Percentiles rank a stretch among this genome's conserved stretches.
Conservation (phyloP, 2,113 vertebrate species). For the Oncorhynchus mykiss region DNA sequence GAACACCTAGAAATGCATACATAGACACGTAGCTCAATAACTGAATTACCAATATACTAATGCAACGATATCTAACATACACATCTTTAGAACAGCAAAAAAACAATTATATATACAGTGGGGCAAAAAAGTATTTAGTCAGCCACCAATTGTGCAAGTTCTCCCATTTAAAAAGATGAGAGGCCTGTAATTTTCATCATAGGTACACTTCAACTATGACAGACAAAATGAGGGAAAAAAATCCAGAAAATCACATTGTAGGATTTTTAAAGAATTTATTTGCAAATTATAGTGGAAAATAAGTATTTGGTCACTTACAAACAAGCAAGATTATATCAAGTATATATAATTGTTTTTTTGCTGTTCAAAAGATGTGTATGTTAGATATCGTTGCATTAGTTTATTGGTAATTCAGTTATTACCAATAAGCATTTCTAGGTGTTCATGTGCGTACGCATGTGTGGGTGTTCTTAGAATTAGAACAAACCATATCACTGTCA, state of each 20-base stretch:
- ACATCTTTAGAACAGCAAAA: background rate
- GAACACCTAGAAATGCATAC: background rate
- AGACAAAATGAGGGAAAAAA: too few relatives aligned
- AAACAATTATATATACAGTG: too few relatives aligned
- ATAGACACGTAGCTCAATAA: background rate
- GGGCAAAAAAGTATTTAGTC: too few relatives aligned
- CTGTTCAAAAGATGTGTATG: background rate
- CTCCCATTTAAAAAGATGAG: too few relatives aligned
- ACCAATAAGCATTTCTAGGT: background rate
- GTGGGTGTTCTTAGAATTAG: background rate
- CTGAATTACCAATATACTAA: background rate
- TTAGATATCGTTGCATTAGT: background rate
- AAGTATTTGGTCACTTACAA: too few relatives aligned
- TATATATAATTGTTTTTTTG: background rate
- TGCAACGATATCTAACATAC: background rate
- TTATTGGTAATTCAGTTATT: background rate
- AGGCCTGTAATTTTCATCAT: too few relatives aligned
- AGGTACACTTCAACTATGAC: too few relatives aligned
- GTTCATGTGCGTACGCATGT: background rate
- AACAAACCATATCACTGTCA: background rate
- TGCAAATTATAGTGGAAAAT: too few relatives aligned
- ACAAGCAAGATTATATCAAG: too few relatives aligned
- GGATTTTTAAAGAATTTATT: too few relatives aligned
- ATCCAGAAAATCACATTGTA: too few relatives aligned
- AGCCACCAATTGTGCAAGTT: too few relatives aligned